These are phyloP conservation scores for Tiaroga cobitis DNA, from an alignment of 2,797 vertebrate species.

Conservation along the genomic window DNA sequence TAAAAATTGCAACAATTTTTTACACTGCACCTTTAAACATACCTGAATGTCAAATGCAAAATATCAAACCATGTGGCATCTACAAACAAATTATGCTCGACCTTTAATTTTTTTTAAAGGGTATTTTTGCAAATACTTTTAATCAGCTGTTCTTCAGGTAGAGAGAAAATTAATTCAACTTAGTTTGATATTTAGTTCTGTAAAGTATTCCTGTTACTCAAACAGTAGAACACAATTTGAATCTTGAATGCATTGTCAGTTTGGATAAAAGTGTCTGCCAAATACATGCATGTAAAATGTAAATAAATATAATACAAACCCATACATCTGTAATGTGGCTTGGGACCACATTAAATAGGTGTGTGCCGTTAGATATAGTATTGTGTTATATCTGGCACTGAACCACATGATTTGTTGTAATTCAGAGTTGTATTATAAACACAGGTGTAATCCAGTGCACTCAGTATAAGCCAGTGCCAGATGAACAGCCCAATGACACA, in stretches of 20 bases:
- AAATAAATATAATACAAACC: background rate
- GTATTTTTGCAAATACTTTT: background rate
- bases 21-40: background rate
- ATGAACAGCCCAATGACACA: conserved; percentile 94
- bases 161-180: background rate
- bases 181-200: background rate
- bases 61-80: background rate
- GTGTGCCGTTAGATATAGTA: background rate
- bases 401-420: conserved; percentile 12
- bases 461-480: conserved; percentile 95
- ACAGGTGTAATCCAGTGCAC: conserved; percentile 92
- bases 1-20: no score
- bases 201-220: background rate
- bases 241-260: background rate
- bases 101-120: background rate
- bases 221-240: background rate
- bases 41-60: background rate
- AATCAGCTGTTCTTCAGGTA: background rate
- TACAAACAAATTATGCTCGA: background rate
- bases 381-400: background rate
- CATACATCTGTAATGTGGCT: background rate
- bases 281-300: background rate
- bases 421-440: conserved; percentile 2
- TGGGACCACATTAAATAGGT: background rate
- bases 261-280: background rate